Evolutionary conservation across 2,888 invertebrate genomes (phyloP).

Genomic region (Perizoma affinitatum): DNA sequence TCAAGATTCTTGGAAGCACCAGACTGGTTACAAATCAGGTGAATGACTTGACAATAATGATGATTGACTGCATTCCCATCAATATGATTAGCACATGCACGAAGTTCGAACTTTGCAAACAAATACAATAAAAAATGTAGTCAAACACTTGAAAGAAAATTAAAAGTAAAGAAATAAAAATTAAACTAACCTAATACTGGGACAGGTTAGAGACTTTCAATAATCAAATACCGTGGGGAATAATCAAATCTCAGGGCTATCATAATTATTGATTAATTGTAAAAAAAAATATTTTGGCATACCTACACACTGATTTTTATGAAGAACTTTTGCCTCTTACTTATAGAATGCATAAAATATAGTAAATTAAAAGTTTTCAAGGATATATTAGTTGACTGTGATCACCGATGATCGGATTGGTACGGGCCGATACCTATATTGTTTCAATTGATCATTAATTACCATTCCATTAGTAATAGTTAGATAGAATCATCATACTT

Average conservation of each 20-base stretch:
- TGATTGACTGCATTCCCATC: constrained; percentile 29
- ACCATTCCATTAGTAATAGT: constrained; percentile 17
- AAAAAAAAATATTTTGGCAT: too few species aligned
- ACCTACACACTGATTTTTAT: too few species aligned
- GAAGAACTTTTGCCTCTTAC: too few species aligned
- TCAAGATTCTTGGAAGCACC: constrained; percentile 8
- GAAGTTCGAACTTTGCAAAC: not conserved
- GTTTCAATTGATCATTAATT: constrained; percentile 47
- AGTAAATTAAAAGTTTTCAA: constrained; percentile 34
- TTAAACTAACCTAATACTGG: too few species aligned
- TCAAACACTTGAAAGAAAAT: too few species aligned
- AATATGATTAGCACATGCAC: constrained; percentile 14
- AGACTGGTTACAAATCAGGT: constrained; percentile 22
- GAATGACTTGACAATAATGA: constrained; percentile 31
- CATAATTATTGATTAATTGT: too few species aligned
- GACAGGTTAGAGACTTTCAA: too few species aligned
- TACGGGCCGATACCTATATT: constrained; percentile 25
- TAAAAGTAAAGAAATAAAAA: too few species aligned
- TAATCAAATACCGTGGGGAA: too few species aligned
- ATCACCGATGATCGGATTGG: constrained; percentile 27
- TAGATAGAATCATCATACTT: constrained; percentile 15
- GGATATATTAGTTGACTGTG: constrained; percentile 37
- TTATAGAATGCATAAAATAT: not conserved
- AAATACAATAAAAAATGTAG: too few species aligned
- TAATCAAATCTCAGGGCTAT: too few species aligned